phyloP scores from a whole-genome alignment of 2,888 invertebrate genomes.

The Reticulitermes lucifugus region DNA sequence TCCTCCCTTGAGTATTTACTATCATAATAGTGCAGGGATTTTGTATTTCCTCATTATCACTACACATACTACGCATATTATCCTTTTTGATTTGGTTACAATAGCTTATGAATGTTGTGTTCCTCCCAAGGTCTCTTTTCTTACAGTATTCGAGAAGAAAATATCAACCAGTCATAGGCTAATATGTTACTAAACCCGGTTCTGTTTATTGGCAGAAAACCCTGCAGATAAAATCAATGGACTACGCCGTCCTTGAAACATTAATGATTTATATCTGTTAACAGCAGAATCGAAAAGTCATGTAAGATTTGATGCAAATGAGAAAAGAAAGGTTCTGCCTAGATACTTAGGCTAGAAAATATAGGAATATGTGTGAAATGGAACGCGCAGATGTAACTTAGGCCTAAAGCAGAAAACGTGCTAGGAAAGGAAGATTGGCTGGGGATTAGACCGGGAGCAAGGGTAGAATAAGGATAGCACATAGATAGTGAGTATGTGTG shows the following conservation, averaged over 20 bases:
- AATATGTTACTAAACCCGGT: too few species aligned
- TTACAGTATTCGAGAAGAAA: too few species aligned
- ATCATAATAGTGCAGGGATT: too few species aligned
- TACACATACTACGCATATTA: too few species aligned
- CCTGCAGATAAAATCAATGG: too few species aligned
- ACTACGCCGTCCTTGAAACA: not conserved
- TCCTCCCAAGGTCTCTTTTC: too few species aligned
- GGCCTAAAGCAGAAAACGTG: slow-evolving; percentile 43
- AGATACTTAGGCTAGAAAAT: not conserved
- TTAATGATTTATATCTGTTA: not conserved
- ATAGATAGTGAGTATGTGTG: not conserved
- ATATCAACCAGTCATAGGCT: too few species aligned
- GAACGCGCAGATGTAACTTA: slow-evolving; percentile 22
- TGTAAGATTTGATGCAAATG: not conserved
- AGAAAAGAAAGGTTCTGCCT: not conserved
- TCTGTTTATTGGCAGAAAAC: too few species aligned
- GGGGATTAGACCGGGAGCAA: slow-evolving; percentile 51
- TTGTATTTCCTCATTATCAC: too few species aligned
- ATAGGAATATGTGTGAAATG: slow-evolving; percentile 40
- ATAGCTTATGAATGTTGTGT: too few species aligned
- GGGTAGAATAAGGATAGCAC: slow-evolving; percentile 50
- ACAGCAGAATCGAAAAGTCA: not conserved
- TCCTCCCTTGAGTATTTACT: too few species aligned
- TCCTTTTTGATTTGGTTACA: too few species aligned
- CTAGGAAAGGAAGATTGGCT: slow-evolving; percentile 50